Percentiles rank a stretch among this genome's conserved stretches.
phyloP scores from a whole-genome alignment of 2,888 invertebrate species.

The Myathropa florea region DNA sequence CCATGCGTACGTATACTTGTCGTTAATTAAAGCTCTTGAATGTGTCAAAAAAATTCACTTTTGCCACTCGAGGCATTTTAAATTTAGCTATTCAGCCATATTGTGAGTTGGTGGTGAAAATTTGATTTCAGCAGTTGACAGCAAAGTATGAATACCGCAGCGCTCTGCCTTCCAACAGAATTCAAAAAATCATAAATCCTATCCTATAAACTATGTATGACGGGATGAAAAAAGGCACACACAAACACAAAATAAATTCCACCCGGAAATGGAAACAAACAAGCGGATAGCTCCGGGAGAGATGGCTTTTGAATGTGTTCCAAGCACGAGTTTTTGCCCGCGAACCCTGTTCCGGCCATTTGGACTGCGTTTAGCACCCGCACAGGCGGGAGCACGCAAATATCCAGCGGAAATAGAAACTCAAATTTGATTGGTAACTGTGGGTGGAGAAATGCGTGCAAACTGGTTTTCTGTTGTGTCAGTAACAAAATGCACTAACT shows the following conservation, averaged over 20 bases:
- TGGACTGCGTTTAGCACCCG: slow-evolving; percentile 21
- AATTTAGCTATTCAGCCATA: not conserved
- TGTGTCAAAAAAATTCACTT: not conserved
- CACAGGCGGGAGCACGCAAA: slow-evolving; percentile 17
- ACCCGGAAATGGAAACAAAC: not conserved
- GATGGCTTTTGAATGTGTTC: slow-evolving; percentile 4
- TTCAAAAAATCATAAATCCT: slow-evolving; percentile 46
- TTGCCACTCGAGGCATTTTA: not conserved
- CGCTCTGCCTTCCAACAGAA: not conserved
- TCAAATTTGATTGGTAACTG: slow-evolving; percentile 37
- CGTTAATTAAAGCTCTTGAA: too few relatives aligned
- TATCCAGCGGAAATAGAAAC: slow-evolving; percentile 38
- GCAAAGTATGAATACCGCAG: slow-evolving; percentile 18
- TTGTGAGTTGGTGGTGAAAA: not conserved
- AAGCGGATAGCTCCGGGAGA: not conserved
- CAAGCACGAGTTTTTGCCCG: slow-evolving; percentile 11
- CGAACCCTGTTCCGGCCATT: not conserved
- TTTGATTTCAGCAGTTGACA: not conserved
- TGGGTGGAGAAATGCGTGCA: slow-evolving; percentile 21
- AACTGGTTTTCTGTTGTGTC: slow-evolving; percentile 5
- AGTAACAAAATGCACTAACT: slow-evolving; percentile 41
- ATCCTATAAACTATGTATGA: slow-evolving; percentile 31
- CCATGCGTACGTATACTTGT: too few relatives aligned
- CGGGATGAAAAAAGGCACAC: not conserved
- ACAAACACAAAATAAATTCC: not conserved